Conservation (phyloP, 2,888 invertebrate species). For the Sicus ferrugineus region DNA sequence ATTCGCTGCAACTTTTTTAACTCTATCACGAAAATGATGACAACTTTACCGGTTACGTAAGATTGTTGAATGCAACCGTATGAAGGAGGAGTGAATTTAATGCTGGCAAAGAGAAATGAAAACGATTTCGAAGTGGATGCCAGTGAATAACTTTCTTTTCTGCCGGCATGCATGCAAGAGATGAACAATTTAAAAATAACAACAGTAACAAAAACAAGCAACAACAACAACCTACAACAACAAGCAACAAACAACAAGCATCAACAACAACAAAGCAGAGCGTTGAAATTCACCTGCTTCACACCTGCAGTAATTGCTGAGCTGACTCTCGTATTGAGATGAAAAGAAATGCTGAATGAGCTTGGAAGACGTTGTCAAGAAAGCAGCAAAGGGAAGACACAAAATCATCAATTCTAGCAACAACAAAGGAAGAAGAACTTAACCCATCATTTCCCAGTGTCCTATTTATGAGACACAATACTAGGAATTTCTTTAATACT, state of each 20-base stretch:
- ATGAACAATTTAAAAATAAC: slow-evolving; percentile 13
- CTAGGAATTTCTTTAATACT: too few species aligned
- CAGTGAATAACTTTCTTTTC: slow-evolving; percentile 29
- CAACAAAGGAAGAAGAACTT: neutral
- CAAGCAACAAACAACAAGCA: too few species aligned
- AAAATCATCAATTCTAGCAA: slow-evolving; percentile 1
- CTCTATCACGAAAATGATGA: too few species aligned
- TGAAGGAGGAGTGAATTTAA: neutral
- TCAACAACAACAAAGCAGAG: neutral
- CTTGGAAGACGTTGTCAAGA: neutral
- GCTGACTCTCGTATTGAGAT: neutral
- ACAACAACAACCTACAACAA: too few species aligned
- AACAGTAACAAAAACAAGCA: slow-evolving; percentile 13
- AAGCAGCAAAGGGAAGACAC: neutral
- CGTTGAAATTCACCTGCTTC: slow-evolving; percentile 26
- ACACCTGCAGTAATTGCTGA: slow-evolving; percentile 23
- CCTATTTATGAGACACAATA: too few species aligned
- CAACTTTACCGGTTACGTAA: slow-evolving; percentile 9
- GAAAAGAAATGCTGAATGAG: too few species aligned
- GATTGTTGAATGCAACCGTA: neutral
- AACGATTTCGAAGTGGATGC: slow-evolving; percentile 20
- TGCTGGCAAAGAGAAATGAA: neutral
- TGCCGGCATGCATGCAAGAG: slow-evolving; percentile 1
- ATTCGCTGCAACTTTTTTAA: too few species aligned
- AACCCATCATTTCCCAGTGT: too few species aligned